These are phyloP conservation scores for Perithous albicinctus DNA, from an alignment of 2,888 invertebrate species.

Conservation along the genomic window DNA sequence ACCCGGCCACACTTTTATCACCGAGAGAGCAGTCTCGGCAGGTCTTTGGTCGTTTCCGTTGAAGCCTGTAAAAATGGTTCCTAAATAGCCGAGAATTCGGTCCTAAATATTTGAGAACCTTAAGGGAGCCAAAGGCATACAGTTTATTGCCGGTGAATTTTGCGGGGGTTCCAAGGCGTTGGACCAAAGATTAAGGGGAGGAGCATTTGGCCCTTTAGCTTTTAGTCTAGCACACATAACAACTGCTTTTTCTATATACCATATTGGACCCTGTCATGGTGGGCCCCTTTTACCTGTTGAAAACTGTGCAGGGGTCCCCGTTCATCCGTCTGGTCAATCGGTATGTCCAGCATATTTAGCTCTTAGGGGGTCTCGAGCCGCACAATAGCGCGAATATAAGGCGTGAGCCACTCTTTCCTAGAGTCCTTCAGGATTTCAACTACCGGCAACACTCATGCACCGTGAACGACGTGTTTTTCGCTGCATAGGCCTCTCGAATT, in stretches of 20 bases:
- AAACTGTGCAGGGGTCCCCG: constrained; percentile 43
- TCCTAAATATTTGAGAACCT: too few relatives aligned
- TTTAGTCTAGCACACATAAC: constrained; percentile 36
- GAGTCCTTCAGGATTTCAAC: constrained; percentile 41
- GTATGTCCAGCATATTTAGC: constrained; percentile 32
- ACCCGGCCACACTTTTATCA: constrained; percentile 36
- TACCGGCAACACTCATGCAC: constrained; percentile 18
- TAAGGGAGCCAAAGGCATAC: too few relatives aligned
- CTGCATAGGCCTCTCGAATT: too few relatives aligned
- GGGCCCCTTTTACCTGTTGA: constrained; percentile 56
- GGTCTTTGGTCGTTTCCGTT: constrained; percentile 22
- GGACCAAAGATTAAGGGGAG: constrained; percentile 45
- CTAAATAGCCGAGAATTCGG: constrained; percentile 49
- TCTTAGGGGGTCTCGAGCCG: constrained; percentile 20
- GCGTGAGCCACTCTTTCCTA: constrained; percentile 23
- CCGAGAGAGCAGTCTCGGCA: constrained; percentile 9
- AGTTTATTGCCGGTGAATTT: constrained; percentile 69
- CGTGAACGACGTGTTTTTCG: constrained; percentile 8
- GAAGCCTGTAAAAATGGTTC: constrained; percentile 43
- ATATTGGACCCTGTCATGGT: constrained; percentile 15
- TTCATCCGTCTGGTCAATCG: constrained; percentile 15
- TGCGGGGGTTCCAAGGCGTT: constrained; percentile 53
- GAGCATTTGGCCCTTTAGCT: constrained; percentile 44
- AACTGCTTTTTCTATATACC: constrained; percentile 10
- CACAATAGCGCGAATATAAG: constrained; percentile 54